These are phyloP conservation scores for Columbina picui DNA, from an alignment of 2,113 vertebrate species.

Conservation along the genomic window DNA sequence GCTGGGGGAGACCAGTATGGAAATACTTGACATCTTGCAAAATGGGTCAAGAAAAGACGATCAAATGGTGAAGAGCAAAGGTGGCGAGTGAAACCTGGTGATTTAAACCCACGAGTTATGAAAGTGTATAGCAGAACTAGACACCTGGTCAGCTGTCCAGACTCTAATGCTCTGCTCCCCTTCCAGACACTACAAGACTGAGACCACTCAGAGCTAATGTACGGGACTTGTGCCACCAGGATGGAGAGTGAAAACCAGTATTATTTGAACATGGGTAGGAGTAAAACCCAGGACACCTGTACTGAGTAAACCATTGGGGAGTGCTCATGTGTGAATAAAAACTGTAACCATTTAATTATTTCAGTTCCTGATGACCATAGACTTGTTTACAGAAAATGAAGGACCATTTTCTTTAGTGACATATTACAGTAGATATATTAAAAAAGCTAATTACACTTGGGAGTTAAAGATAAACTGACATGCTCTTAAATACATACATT, in stretches of 20 bases:
- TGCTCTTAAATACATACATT: conserved; percentile 36
- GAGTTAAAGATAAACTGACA: conserved; percentile 63
- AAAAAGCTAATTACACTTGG: conserved; percentile 19
- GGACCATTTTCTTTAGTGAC: conserved; percentile 36
- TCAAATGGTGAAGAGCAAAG: background rate
- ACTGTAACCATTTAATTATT: background rate
- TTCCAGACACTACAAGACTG: background rate
- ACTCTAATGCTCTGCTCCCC: background rate
- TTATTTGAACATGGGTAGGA: background rate
- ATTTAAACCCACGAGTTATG: background rate
- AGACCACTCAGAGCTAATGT: background rate
- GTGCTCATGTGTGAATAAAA: background rate
- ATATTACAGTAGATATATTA: background rate
- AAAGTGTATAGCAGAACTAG: background rate
- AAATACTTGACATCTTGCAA: background rate
- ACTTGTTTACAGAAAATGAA: conserved; percentile 46
- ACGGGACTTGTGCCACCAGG: background rate
- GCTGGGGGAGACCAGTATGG: background rate
- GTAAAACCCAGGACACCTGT: background rate
- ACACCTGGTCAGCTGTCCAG: background rate
- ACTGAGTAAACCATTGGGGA: background rate
- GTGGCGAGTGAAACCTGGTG: background rate
- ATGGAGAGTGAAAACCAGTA: background rate
- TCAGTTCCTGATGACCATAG: background rate
- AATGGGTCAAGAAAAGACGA: background rate